Conservation (phyloP, 2,797 vertebrate genomes). For the Microchirus variegatus region DNA sequence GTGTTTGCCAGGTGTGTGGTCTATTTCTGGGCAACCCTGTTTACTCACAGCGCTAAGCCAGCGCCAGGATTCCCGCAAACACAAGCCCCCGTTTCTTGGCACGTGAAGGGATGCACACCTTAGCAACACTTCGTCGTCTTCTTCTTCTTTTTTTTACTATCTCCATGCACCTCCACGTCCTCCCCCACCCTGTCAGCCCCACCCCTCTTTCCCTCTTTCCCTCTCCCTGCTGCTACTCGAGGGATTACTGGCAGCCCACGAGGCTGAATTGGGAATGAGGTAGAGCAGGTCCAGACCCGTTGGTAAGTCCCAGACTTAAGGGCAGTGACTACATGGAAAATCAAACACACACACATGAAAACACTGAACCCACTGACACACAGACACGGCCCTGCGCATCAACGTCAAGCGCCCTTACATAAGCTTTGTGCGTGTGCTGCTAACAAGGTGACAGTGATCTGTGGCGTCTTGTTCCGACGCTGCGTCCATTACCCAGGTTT, state of each 20-base stretch:
- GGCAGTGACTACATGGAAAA: conserved; percentile 83
- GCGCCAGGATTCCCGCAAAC: conserved; percentile 30
- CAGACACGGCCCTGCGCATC: conserved; percentile 49
- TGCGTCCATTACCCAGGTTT: conserved; percentile 51
- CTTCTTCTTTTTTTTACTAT: conserved; percentile 43
- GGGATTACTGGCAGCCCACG: conserved; percentile 76
- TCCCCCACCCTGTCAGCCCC: conserved; percentile 50
- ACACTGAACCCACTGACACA: conserved; percentile 76
- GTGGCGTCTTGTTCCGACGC: conserved; percentile 62
- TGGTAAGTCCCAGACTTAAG: conserved; percentile 75
- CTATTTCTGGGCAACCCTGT: conserved; percentile 60
- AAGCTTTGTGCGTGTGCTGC: conserved; percentile 47
- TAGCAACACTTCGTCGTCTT: conserved; percentile 32
- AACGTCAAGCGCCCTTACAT: conserved; percentile 57
- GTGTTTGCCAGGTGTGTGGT: conserved; percentile 48
- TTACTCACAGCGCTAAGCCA: conserved; percentile 36
- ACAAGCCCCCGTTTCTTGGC: conserved; percentile 43
- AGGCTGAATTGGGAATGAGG: conserved; percentile 70
- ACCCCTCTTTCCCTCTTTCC: too few relatives aligned
- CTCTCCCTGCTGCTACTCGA: conserved; percentile 59
- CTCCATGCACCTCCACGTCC: conserved; percentile 39
- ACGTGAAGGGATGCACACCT: conserved; percentile 49
- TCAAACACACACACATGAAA: conserved; percentile 75
- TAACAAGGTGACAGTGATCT: conserved; percentile 61
- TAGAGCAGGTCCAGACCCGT: conserved; percentile 78